Evolutionary conservation across 2,113 vertebrate genomes (phyloP), one percentile per base, ranked within the genome.

Genomic region (Diglossa brunneiventris): DNA sequence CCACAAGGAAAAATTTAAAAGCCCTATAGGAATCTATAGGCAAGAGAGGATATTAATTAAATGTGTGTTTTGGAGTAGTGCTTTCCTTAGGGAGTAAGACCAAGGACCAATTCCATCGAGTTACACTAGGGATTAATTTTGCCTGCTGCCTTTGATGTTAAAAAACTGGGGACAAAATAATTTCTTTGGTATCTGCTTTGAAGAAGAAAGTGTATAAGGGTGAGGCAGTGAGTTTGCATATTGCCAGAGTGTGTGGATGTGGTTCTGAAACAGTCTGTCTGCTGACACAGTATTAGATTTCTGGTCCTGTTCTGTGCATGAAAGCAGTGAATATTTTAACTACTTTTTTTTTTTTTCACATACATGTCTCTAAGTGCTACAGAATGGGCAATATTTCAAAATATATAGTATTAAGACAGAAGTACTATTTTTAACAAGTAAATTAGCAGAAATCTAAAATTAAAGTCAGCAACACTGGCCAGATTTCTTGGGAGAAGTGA

Each of bases 251-350:
- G 81, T 85, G 59, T 89, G 37, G 75, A 72, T 81, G 53, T 63
- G 41, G 49, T 93, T 92, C 53, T 95, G 86, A 92, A 93, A 50
- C 35, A 68, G 33, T 75, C 77, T 82, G 85, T 87, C 87, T 86
- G 35, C 82, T 94, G 86, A 84, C 91, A 91, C 78, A 74, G 26
- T 84, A 87, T 93, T 94, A 88, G 62, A 91, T 96, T 96, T 95
- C 89, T 93, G 41, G 50, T 92, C 73, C 82, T 84, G 84, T 67
- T 94, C 84, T 82, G 37, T 89, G 39, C 59, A 33, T 91, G 31
- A 85, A 89, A 96, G 62, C 16, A 64, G 39, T 68, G 59, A 64
- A 74, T 81, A 81, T 80, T 83, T 95, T 67, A 91, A 83, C 76
- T 76, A 35, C 20, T n/a, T 56, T 30, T 61, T 61, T 41, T 19